Evolutionary conservation across 2,888 invertebrate species (phyloP).

Genomic region (Sinotaia quadrata): DNA sequence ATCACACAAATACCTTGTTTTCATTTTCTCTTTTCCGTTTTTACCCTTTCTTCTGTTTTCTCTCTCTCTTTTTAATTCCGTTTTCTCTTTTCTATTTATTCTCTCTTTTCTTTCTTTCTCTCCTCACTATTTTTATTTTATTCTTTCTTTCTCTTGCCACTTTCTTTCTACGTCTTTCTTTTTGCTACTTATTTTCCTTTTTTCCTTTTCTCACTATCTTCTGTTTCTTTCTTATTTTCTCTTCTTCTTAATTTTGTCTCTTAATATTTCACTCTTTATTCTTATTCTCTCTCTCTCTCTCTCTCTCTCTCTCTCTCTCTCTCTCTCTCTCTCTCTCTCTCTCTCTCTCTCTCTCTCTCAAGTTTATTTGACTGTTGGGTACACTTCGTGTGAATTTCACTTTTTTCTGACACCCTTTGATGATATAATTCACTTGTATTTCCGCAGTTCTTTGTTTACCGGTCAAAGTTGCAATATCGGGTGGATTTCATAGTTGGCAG

Average conservation of each 20-base stretch:
- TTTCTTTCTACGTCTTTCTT: neutral
- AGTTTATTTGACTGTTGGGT: too few relatives aligned
- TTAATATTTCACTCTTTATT: neutral
- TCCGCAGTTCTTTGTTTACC: too few relatives aligned
- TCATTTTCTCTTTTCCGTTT: constrained; percentile 3
- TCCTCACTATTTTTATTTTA: neutral
- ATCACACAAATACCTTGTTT: neutral
- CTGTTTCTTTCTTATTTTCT: neutral
- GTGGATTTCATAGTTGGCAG: too few relatives aligned
- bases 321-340: neutral
- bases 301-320: neutral
- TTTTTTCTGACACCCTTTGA: too few relatives aligned
- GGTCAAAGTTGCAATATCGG: too few relatives aligned
- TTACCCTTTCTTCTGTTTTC: neutral
- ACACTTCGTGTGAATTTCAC: too few relatives aligned
- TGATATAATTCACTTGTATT: too few relatives aligned
- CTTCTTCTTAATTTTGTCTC: neutral
- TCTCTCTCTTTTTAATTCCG: neutral
- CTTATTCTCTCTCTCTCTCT: neutral
- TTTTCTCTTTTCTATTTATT: neutral
- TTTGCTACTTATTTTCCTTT: neutral
- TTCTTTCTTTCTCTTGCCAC: neutral
- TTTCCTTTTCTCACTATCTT: neutral
- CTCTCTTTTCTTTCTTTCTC: constrained; percentile 1
- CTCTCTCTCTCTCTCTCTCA: too few relatives aligned